phyloP scores from a whole-genome alignment of 2,113 vertebrate genomes.

The Xiphophorus couchianus region DNA sequence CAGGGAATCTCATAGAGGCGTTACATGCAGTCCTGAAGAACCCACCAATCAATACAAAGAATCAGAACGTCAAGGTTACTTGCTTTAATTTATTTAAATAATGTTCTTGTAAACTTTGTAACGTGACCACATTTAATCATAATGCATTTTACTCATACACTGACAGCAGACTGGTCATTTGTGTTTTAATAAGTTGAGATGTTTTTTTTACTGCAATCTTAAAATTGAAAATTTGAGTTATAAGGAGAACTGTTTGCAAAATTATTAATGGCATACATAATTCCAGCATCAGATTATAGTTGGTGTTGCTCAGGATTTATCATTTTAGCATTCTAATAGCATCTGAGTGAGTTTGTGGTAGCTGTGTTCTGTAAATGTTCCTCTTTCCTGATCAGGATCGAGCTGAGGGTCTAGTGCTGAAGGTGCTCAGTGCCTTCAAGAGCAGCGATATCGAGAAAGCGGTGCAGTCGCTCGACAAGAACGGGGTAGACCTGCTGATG shows the following conservation, averaged over 20 bases:
- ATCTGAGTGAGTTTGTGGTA: too few species aligned
- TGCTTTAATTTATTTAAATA: not conserved
- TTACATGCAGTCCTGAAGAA: conserved; percentile 96
- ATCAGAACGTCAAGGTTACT: conserved; percentile 93
- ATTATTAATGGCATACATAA: too few species aligned
- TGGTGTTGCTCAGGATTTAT: too few species aligned
- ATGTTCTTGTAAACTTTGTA: not conserved
- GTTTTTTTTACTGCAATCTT: too few species aligned
- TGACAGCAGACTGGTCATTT: too few species aligned
- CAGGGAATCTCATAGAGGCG: conserved; percentile 95
- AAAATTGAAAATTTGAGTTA: too few species aligned
- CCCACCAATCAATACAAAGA: conserved; percentile 97
- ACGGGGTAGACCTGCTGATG: conserved; percentile 94
- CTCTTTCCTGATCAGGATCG: conserved; percentile 83
- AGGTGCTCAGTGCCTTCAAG: conserved; percentile 96
- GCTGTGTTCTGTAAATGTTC: not conserved
- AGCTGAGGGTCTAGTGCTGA: conserved; percentile 93
- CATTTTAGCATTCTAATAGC: too few species aligned
- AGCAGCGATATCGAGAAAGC: conserved; percentile 96
- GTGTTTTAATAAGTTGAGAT: too few species aligned
- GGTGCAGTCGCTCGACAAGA: conserved; percentile 94
- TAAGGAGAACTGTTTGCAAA: too few species aligned
- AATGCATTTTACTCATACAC: too few species aligned
- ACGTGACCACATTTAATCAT: too few species aligned
- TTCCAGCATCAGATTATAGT: too few species aligned